A percentile compares a stretch with the other conserved stretches of the same genome.
These are phyloP conservation scores for Anneissia japonica DNA, from an alignment of 35 echinoderm and acorn worm species.

Conservation along the genomic window DNA sequence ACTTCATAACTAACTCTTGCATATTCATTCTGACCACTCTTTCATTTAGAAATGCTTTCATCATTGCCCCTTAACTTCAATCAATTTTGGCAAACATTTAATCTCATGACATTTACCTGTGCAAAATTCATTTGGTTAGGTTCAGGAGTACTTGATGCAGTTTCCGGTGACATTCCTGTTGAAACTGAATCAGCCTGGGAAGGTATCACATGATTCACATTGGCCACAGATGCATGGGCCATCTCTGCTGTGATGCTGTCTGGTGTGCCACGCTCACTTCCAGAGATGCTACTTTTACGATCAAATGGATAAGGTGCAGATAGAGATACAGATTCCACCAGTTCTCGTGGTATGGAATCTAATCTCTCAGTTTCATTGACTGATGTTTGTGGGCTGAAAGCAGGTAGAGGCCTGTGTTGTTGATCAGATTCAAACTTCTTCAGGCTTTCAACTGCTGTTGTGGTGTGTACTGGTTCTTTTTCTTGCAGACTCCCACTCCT, in stretches of 20 bases:
- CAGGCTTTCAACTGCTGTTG: not conserved
- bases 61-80: too few species aligned
- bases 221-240: not conserved
- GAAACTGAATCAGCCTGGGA: not conserved
- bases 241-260: not conserved
- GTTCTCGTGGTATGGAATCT: not conserved
- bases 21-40: too few species aligned
- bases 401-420: not conserved
- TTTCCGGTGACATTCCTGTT: not conserved
- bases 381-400: not conserved
- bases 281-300: not conserved
- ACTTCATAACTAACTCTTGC: too few species aligned
- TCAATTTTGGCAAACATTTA: too few species aligned
- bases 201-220: not conserved
- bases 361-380: not conserved
- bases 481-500: not conserved
- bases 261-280: not conserved
- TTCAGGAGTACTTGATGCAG: not conserved
- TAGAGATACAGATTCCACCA: not conserved
- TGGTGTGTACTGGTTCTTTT: not conserved
- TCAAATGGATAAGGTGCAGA: not conserved
- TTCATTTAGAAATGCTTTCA: too few species aligned
- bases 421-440: not conserved
- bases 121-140: not conserved
- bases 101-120: too few species aligned